Base-by-base conservation (phyloP, 2,113 vertebrate genomes). In the Diphyllodes magnificus region DNA sequence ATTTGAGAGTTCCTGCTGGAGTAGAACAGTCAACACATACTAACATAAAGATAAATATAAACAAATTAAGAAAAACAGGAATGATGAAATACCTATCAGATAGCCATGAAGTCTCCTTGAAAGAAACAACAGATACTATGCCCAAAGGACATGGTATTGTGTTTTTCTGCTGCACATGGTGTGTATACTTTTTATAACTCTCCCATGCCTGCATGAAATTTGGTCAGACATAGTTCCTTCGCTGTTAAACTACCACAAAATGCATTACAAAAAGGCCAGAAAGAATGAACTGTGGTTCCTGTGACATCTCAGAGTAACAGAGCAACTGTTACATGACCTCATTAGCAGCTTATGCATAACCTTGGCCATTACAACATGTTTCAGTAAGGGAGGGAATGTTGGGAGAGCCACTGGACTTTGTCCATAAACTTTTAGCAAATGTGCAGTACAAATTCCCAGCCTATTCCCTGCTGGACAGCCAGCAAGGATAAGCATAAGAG, bases 311-410 rank as follows among this genome's bases (percentile, higher is more conserved):
- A 81, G 37, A 88, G 56, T 42, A 86, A 73, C 47, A 80, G 50
- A 93, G 31, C 65, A 96, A 63, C 76, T 45, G 35, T 89, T 86
- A 39, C 1, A 71, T 92, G 95, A 94, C 27, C 88, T 96, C 80
- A 86, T 92, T 82, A 93, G 73, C 47, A 92, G 76, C 56, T 91
- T 88, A 83, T 71, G 60, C 83, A 81, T 39, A 92, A 77, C 42
- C 45, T 81, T 78, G 22, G 51, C 59, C 33, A 45, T 78, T 81
- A 75, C 22, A 86, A 40, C 42, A 86, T 51, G 39, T 40, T 90
- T 93, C 71, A 73, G 27, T 77, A 63, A 66, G 64, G 82, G n/a
- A 63, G 61, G 11, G 50, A 88, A 56, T 35, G 39, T n/a, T 2
- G 1, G 56, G 17, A 84, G 19, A 90, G 7, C 13, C 75, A 59